Conservation (phyloP, 2,797 vertebrate genomes). For the Anniella stebbinsi region DNA sequence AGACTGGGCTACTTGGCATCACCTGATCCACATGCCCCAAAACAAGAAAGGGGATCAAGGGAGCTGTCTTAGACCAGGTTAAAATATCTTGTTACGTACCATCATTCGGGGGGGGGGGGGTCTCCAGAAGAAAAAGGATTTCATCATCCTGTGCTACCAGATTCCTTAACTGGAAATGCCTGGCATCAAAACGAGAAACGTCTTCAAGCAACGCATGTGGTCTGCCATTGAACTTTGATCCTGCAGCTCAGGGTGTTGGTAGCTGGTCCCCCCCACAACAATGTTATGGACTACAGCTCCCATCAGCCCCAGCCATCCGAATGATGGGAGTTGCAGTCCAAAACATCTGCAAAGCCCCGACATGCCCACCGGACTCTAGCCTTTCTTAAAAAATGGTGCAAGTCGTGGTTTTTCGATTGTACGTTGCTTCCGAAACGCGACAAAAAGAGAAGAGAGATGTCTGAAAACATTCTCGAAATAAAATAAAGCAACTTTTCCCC, state of each 20-base stretch:
- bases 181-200: too few species aligned
- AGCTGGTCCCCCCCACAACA: too few species aligned
- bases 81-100: background rate
- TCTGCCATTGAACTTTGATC: too few species aligned
- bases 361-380: too few species aligned
- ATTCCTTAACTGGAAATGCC: background rate
- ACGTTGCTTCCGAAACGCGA: too few species aligned
- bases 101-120: background rate
- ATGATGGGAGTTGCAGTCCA: too few species aligned
- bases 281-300: too few species aligned
- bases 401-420: too few species aligned
- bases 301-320: too few species aligned
- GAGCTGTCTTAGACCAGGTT: background rate
- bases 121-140: background rate
- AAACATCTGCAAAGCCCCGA: too few species aligned
- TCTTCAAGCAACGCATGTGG: background rate
- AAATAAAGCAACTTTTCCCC: rapidly evolving
- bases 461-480: background rate
- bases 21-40: background rate
- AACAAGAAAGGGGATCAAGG: background rate
- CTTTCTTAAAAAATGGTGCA: too few species aligned
- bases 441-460: background rate
- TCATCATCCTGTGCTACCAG: background rate
- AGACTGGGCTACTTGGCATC: background rate
- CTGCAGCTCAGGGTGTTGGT: background rate